Evolutionary conservation across 2,888 invertebrate genomes (phyloP), one percentile per base, ranked within the genome.

Genomic region (Hyposoter didymator): DNA sequence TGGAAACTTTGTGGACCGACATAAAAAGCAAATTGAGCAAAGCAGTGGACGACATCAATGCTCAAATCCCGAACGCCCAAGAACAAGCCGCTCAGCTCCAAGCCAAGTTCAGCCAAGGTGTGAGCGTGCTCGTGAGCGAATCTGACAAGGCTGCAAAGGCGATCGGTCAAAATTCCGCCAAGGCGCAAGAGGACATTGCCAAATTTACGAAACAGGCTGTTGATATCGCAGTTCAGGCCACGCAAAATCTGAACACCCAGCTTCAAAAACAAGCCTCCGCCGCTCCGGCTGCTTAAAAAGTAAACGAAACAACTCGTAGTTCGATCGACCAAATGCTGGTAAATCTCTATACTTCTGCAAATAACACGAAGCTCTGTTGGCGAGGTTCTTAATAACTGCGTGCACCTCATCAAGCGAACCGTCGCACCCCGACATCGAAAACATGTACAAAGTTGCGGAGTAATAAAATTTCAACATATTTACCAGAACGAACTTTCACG

Each of bases 201-300:
- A 91, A 90, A 19, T 90, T 93, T 66, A 91, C 93, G 7, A 93
- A 93, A 84, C 90, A 92, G 45, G 91, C 91, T 0, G 89, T 93
- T 47, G 92, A 93, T 55, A 89, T 93, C 43, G 91, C 92, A 3
- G 90, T 93, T 5, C 88, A 93, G 32, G 92, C 93, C 1, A 90
- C 92, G 0, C 90, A 92, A 35, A 93, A 90, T 55, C 86, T 93
- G 5, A 93, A 92, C 72, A 87, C 84, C 8, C 90, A 93, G 70
- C 89, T 94, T 39, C 91, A 93, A 78, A 89, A 90, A 62, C 86
- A 88, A 69, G 87, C 88, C 0, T 83, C 90, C 5, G 69, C 87
- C 28, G 81, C 84, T 62, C 59, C 72, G 12, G 82, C 84, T 47
- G 82, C 84, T 39, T 86, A 78, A 81, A 19, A 55, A 32, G 49